Evolutionary conservation across 2,888 invertebrate species (phyloP).

Genomic region (Meganola albula): DNA sequence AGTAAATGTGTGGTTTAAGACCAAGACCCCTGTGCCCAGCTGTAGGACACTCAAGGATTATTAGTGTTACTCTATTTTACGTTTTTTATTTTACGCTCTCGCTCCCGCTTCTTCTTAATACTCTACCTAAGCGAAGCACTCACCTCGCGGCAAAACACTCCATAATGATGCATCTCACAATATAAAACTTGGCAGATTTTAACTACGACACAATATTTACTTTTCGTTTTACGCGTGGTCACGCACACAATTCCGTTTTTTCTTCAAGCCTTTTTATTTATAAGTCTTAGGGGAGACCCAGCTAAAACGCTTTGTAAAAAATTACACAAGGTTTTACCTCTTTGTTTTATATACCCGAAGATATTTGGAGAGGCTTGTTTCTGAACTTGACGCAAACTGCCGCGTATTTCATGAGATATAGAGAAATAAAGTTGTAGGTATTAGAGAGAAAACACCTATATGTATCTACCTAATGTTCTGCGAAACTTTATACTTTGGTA

Average conservation of each 20-base stretch:
- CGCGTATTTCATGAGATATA: constrained; percentile 17
- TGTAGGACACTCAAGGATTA: no score
- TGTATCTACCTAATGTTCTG: no score
- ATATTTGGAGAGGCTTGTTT: constrained; percentile 23
- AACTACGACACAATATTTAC: constrained; percentile 47
- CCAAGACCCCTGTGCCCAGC: no score
- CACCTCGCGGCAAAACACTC: constrained; percentile 44
- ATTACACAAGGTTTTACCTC: constrained; percentile 20
- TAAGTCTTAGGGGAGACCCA: constrained; percentile 26
- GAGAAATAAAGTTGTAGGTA: constrained; percentile 11
- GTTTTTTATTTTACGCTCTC: constrained; percentile 16
- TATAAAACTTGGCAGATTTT: constrained; percentile 54
- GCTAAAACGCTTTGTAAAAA: constrained; percentile 25
- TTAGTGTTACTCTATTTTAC: no score
- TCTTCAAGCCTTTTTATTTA: constrained; percentile 29
- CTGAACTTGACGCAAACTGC: constrained; percentile 15
- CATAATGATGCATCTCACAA: constrained; percentile 72
- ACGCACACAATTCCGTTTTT: constrained; percentile 38
- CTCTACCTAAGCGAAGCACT: constrained; percentile 29
- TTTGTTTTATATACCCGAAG: constrained; percentile 18
- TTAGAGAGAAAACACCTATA: no score
- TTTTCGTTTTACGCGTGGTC: constrained; percentile 42
- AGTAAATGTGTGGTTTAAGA: no score
- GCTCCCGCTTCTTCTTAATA: constrained; percentile 13
- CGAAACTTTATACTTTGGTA: no score